Conservation (phyloP, 2,113 vertebrate genomes). For the Oostethus manadensis region DNA sequence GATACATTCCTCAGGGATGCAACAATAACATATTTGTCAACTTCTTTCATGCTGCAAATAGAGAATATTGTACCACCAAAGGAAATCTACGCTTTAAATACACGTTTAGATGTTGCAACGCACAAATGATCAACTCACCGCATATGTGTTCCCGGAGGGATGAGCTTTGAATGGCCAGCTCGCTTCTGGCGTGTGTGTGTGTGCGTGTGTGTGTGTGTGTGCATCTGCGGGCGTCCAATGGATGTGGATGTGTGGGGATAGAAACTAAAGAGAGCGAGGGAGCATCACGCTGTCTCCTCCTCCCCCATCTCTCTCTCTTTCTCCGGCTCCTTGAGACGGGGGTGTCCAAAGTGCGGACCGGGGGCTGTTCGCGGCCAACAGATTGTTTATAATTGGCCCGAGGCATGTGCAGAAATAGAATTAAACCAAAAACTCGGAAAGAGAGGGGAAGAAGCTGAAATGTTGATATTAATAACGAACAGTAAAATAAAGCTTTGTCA, state of each 20-base stretch:
- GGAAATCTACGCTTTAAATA: not conserved
- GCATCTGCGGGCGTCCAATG: not conserved
- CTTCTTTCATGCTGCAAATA: not conserved
- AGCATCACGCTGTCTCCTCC: conserved; percentile 6
- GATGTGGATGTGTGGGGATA: conserved; percentile 24
- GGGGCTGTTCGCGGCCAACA: no score
- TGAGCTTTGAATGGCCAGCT: conserved; percentile 20
- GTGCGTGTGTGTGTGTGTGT: conserved; percentile 9
- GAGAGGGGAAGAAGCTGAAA: no score
- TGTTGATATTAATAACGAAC: no score
- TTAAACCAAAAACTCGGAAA: no score
- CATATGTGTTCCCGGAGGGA: conserved; percentile 22
- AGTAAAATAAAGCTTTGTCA: no score
- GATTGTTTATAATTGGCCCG: no score
- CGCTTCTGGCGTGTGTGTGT: conserved; percentile 13
- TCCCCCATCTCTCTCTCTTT: conserved; percentile 7
- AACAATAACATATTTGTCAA: no score
- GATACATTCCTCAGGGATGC: no score
- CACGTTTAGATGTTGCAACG: not conserved
- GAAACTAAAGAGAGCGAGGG: conserved; percentile 7
- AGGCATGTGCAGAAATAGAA: no score
- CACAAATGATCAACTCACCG: conserved; percentile 41
- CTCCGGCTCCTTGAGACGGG: not conserved
- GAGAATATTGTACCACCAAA: not conserved
- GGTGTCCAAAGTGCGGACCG: no score